These are phyloP conservation scores for Apostichopus leukothele DNA, from an alignment of 53 echinoderm and acorn worm species.

Conservation along the genomic window DNA sequence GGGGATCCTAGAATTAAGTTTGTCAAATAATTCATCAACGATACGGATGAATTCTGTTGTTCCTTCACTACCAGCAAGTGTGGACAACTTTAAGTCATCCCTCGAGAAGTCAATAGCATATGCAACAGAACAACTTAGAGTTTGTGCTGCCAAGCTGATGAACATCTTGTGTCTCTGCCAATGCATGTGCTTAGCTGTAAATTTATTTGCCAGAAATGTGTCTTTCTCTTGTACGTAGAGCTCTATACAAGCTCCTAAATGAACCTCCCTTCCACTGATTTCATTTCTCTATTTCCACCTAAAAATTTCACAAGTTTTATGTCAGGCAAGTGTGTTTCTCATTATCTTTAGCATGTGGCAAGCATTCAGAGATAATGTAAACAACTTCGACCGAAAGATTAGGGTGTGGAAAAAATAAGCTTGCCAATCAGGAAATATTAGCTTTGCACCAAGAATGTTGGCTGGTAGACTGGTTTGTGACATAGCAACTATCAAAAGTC, in stretches of 20 bases:
- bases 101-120: constrained; percentile 58
- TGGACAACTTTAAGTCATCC: constrained; percentile 24
- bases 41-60: constrained; percentile 52
- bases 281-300: neutral
- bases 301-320: neutral
- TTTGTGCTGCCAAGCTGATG: constrained; percentile 36
- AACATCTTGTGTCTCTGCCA: constrained; percentile 50
- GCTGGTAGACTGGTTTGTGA: neutral
- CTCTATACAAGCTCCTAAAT: constrained; percentile 46
- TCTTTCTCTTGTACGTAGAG: constrained; percentile 53
- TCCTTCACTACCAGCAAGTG: constrained; percentile 52
- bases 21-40: constrained; percentile 46
- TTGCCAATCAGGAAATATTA: too few species aligned
- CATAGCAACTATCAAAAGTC: constrained; percentile 8
- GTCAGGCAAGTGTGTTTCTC: constrained; percentile 43
- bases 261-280: constrained; percentile 32
- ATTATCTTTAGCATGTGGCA: constrained; percentile 56
- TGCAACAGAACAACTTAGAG: constrained; percentile 44
- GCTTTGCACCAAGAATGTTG: neutral
- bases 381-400: too few species aligned
- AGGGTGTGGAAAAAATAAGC: too few species aligned
- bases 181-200: constrained; percentile 57
- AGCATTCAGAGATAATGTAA: constrained; percentile 47
- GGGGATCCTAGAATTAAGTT: constrained; percentile 46
- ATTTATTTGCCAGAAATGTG: constrained; percentile 57